Evolutionary conservation across 1,140 invertebrate species (phyloP).

Genomic region (Olivierus martensii): DNA sequence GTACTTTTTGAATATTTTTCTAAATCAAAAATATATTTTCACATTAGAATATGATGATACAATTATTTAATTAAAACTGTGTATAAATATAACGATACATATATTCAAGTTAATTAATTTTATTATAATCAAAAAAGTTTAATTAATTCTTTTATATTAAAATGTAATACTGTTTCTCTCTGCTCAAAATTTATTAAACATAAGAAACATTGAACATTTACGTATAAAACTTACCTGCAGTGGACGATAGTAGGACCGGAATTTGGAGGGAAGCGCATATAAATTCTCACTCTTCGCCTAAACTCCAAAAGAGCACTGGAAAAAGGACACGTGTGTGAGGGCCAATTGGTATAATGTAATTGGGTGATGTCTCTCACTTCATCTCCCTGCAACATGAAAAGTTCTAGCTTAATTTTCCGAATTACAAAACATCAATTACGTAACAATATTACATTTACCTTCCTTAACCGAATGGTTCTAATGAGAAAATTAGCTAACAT

Average conservation of each 20-base stretch:
- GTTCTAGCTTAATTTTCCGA: not conserved
- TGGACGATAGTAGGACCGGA: slow-evolving; percentile 14
- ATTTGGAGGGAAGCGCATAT: slow-evolving; percentile 5
- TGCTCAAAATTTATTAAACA: too few relatives aligned
- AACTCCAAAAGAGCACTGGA: slow-evolving; percentile 81
- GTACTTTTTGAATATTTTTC: too few relatives aligned
- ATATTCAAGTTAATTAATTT: too few relatives aligned
- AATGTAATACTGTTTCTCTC: too few relatives aligned
- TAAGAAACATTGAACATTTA: too few relatives aligned
- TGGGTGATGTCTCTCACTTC: slow-evolving; percentile 73
- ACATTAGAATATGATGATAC: too few relatives aligned
- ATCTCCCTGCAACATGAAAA: not conserved
- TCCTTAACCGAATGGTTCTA: slow-evolving; percentile 64
- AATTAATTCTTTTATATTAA: too few relatives aligned
- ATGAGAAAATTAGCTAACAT: slow-evolving; percentile 85
- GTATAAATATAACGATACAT: too few relatives aligned
- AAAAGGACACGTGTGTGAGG: slow-evolving; percentile 82
- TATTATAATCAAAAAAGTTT: too few relatives aligned
- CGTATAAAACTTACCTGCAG: slow-evolving; percentile 9
- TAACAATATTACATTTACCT: slow-evolving; percentile 31
- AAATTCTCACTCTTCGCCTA: slow-evolving; percentile 56
- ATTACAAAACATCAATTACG: not conserved
- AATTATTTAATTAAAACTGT: too few relatives aligned
- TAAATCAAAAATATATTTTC: too few relatives aligned
- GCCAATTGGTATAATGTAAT: slow-evolving; percentile 94